Conservation (phyloP, 1,140 invertebrate genomes). For the Hirudo medicinalis region DNA sequence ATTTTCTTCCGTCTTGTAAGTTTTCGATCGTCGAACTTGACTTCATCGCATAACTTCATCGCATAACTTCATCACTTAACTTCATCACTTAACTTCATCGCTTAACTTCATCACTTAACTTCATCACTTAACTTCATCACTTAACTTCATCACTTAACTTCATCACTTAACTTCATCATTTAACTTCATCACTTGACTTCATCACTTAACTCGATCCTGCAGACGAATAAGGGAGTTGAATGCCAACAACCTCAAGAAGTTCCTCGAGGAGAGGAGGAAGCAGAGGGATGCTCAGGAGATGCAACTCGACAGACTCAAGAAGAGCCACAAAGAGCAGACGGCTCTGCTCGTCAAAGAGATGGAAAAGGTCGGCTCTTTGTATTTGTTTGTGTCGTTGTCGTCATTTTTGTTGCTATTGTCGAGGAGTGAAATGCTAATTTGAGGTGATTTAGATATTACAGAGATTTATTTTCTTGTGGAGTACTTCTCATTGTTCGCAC, state of each 20-base stretch:
- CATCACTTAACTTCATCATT: not conserved
- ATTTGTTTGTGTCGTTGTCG: not conserved
- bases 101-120: not conserved
- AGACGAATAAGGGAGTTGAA: slow-evolving; percentile 72
- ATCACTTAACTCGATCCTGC: not conserved
- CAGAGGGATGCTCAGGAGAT: slow-evolving; percentile 75
- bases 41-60: too few relatives aligned
- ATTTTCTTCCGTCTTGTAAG: too few relatives aligned
- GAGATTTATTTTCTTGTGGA: too few relatives aligned
- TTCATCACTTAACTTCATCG: not conserved
- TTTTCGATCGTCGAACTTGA: not conserved
- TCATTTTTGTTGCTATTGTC: not conserved
- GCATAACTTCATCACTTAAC: not conserved
- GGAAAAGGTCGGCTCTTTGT: slow-evolving; percentile 55
- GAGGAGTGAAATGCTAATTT: too few relatives aligned
- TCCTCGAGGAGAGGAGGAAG: slow-evolving; percentile 85
- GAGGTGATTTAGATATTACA: too few relatives aligned
- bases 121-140: not conserved
- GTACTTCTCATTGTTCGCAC: too few relatives aligned
- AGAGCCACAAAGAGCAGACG: slow-evolving; percentile 78
- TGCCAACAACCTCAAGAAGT: slow-evolving; percentile 96
- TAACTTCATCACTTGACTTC: not conserved
- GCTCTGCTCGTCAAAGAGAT: slow-evolving; percentile 79
- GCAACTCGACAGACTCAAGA: slow-evolving; percentile 82
- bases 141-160: not conserved